phyloP scores from a whole-genome alignment of 2,888 invertebrate species.

The Acleris holmiana region DNA sequence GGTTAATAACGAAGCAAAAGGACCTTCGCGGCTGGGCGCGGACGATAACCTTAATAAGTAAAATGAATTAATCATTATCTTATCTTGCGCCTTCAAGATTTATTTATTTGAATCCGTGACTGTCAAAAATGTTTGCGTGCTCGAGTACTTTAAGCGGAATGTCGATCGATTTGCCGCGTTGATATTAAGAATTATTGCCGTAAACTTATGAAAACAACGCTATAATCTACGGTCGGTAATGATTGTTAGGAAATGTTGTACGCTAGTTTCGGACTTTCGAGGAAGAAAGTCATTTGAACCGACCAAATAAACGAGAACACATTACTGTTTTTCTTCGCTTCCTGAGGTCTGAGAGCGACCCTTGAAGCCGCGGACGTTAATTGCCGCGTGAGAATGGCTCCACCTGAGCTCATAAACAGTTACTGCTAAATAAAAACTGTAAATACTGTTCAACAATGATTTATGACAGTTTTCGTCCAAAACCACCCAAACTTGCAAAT shows the following conservation, averaged over 20 bases:
- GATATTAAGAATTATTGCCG: conserved; percentile 4
- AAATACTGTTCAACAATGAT: conserved; percentile 61
- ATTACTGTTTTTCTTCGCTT: conserved; percentile 62
- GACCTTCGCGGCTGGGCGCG: conserved; percentile 12
- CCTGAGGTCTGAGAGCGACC: conserved; percentile 71
- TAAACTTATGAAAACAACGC: conserved; percentile 7
- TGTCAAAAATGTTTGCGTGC: conserved; percentile 23
- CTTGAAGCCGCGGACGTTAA: conserved; percentile 74
- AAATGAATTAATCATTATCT: conserved; percentile 35
- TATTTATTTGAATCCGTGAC: conserved; percentile 37
- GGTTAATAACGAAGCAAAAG: conserved; percentile 34
- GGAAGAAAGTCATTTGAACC: conserved; percentile 48
- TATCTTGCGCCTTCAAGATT: conserved; percentile 29
- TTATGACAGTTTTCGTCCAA: conserved; percentile 7
- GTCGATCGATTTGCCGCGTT: not conserved
- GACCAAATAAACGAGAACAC: conserved; percentile 51
- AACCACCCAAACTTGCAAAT: not conserved
- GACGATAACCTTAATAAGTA: conserved; percentile 30
- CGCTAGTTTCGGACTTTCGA: conserved; percentile 31
- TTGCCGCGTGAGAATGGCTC: conserved; percentile 75
- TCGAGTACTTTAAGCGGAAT: not conserved
- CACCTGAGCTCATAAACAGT: conserved; percentile 67
- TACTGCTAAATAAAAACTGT: conserved; percentile 66
- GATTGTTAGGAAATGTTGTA: conserved; percentile 17
- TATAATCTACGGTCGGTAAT: conserved; percentile 6